Evolutionary conservation across 2,797 vertebrate species (phyloP).

Genomic region (Mus caroli): DNA sequence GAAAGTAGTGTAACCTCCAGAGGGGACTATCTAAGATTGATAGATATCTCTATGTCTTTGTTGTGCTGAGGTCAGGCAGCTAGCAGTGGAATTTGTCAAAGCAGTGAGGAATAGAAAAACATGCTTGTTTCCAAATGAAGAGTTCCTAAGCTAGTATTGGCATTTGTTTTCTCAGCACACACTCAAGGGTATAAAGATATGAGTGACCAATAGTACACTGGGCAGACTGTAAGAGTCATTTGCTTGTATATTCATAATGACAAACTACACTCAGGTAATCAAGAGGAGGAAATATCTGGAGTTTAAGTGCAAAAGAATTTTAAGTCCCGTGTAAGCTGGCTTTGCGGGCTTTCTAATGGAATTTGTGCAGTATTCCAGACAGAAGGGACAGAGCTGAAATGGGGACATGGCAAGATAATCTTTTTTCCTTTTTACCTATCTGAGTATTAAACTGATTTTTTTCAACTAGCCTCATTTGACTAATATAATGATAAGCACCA

Average conservation of each 20-base stretch:
- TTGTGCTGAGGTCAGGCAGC: not conserved
- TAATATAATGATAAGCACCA: not conserved
- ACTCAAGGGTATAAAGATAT: not conserved
- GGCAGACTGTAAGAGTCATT: constrained; percentile 3
- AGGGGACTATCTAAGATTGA: not conserved
- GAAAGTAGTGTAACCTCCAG: not conserved
- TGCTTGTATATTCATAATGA: constrained; percentile 25
- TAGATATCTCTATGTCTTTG: not conserved
- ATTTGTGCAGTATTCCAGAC: not conserved
- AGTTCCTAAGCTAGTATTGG: not conserved
- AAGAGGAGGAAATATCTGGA: not conserved
- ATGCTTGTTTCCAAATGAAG: not conserved
- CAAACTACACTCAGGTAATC: not conserved
- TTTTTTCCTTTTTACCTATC: constrained; percentile 22
- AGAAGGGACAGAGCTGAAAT: not conserved
- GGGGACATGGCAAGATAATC: not conserved
- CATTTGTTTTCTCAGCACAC: not conserved
- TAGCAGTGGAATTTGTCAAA: not conserved
- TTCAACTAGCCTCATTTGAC: not conserved
- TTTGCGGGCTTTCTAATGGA: constrained; percentile 55
- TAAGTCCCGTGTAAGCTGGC: constrained; percentile 12
- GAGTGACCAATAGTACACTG: not conserved
- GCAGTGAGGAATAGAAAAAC: not conserved
- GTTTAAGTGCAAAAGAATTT: constrained; percentile 27
- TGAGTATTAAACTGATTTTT: constrained; percentile 58